Conservation (phyloP, 1,140 invertebrate species). For the Metaphire vulgaris region DNA sequence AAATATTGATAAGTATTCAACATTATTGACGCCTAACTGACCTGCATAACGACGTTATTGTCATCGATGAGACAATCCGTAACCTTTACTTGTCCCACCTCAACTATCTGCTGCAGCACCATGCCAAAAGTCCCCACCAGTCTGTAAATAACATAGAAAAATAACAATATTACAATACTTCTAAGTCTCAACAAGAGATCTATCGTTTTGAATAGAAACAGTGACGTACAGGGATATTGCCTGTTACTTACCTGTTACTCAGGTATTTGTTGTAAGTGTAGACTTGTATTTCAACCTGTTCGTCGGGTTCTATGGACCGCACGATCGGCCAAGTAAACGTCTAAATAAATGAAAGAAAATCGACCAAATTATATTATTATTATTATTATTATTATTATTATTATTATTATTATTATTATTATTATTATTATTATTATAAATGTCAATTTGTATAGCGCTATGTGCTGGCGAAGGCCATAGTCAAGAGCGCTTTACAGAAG, state of each 20-base stretch:
- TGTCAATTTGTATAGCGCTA: too few species aligned
- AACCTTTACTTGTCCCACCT: constrained; percentile 62
- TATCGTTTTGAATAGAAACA: neutral
- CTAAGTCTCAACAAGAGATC: neutral
- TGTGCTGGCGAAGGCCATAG: too few species aligned
- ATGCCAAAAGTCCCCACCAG: constrained; percentile 64
- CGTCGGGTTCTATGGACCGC: neutral
- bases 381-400: too few species aligned
- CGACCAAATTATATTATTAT: too few species aligned
- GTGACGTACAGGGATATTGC: too few species aligned
- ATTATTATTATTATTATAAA: too few species aligned
- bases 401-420: too few species aligned
- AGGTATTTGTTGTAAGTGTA: neutral
- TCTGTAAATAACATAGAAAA: constrained; percentile 44
- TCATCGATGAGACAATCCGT: constrained; percentile 66
- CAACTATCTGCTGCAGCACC: constrained; percentile 64
- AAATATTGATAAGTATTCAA: too few species aligned
- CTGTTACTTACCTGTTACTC: neutral
- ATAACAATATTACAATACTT: neutral
- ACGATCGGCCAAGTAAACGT: constrained; percentile 47
- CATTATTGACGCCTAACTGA: too few species aligned
- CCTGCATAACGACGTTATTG: constrained; percentile 61
- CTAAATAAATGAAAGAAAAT: constrained; percentile 59
- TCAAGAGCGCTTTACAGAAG: too few species aligned
- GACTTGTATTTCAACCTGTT: neutral